Conservation (phyloP, 1,140 invertebrate genomes). For the Penaeus chinensis region DNA sequence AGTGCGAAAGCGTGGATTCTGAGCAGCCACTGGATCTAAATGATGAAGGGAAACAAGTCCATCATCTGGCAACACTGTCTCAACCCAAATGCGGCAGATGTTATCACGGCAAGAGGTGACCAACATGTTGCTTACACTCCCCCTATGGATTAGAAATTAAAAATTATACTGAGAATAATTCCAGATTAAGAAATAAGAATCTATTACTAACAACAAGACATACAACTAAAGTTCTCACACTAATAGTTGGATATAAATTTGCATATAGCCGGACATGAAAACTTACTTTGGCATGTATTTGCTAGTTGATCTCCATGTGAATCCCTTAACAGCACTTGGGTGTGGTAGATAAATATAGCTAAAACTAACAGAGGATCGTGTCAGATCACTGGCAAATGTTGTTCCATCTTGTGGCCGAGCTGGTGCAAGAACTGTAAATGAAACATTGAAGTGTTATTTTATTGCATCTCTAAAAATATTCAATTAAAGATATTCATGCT, state of each 20-base stretch:
- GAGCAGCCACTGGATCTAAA: conserved; percentile 79
- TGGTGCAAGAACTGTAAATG: conserved; percentile 69
- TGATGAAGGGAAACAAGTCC: conserved; percentile 89
- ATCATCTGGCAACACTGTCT: conserved; percentile 96
- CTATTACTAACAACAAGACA: background rate
- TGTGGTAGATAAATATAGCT: conserved; percentile 97
- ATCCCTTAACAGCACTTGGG: conserved; percentile 92
- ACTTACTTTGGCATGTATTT: conserved; percentile 98
- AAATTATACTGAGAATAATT: conserved; percentile 18
- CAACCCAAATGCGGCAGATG: conserved; percentile 98
- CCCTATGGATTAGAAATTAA: conserved; percentile 73
- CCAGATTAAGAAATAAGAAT: background rate
- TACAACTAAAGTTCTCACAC: too few relatives aligned
- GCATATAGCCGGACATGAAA: background rate
- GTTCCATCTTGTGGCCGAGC: conserved; percentile 68
- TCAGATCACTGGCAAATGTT: conserved; percentile 68
- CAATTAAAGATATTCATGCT: background rate
- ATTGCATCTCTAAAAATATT: background rate
- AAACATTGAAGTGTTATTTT: conserved; percentile 3
- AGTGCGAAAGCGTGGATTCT: conserved; percentile 87
- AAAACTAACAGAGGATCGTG: conserved; percentile 78
- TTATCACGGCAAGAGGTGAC: conserved; percentile 98
- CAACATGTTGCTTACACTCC: conserved; percentile 96
- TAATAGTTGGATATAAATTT: too few relatives aligned
- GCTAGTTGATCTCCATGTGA: conserved; percentile 97